Conservation (phyloP, 2,797 vertebrate species). For the Melopsittacus undulatus region DNA sequence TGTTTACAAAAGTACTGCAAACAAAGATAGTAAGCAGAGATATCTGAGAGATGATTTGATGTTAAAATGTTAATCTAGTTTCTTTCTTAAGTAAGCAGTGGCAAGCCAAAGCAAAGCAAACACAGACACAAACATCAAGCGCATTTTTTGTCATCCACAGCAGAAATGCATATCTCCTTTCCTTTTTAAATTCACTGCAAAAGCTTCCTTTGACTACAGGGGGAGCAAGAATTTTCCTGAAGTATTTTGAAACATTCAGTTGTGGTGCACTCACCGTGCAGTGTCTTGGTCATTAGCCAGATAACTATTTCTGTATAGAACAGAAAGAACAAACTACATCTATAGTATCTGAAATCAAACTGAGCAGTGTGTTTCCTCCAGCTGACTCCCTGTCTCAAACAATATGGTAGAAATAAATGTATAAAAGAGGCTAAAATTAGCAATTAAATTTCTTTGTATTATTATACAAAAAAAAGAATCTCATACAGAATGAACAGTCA, state of each 20-base stretch:
- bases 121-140: not conserved
- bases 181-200: not conserved
- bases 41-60: not conserved
- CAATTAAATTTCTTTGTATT: not conserved
- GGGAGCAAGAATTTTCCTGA: constrained; percentile 47
- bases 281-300: not conserved
- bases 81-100: not conserved
- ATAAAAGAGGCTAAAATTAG: not conserved
- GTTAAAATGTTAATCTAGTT: not conserved
- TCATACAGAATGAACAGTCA: not conserved
- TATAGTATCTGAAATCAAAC: not conserved
- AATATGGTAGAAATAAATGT: not conserved
- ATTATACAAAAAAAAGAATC: not conserved
- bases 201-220: constrained; percentile 13
- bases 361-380: not conserved
- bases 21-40: not conserved
- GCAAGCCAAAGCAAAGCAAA: not conserved
- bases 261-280: not conserved
- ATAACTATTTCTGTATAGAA: not conserved
- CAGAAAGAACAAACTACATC: not conserved
- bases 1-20: not conserved
- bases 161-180: not conserved
- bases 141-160: not conserved
- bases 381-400: not conserved
- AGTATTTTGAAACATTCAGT: not conserved